Evolutionary conservation across 1,140 invertebrate species (phyloP).

Genomic region (Caenorhabditis latens): DNA sequence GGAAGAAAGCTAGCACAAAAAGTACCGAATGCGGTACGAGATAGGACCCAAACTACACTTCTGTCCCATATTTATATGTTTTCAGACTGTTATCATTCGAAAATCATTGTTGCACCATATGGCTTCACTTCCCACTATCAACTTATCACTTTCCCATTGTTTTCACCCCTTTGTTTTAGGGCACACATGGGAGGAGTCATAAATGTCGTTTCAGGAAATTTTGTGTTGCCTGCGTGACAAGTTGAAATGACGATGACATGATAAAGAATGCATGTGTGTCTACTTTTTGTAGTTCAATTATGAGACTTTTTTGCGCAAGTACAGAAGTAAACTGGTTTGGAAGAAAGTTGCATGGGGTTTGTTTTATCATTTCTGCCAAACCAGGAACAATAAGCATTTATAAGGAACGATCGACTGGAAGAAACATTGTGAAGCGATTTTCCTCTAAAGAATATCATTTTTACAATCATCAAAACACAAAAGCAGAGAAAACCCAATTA

Average conservation of each 20-base stretch:
- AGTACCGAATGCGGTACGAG: neutral
- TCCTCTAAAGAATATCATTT: too few species aligned
- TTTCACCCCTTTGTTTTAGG: slow-evolving; percentile 8
- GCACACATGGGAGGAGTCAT: neutral
- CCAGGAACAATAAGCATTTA: too few species aligned
- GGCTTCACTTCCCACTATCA: slow-evolving; percentile 42
- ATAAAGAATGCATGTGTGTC: neutral
- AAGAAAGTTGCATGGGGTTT: too few species aligned
- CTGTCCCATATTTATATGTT: slow-evolving; percentile 2
- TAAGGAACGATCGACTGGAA: too few species aligned
- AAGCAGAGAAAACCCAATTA: too few species aligned
- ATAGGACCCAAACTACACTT: neutral
- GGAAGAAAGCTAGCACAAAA: neutral
- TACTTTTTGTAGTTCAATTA: neutral
- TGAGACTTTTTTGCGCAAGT: neutral
- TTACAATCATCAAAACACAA: too few species aligned
- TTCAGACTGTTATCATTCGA: neutral
- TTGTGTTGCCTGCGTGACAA: neutral
- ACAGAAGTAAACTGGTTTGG: neutral
- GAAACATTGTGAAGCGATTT: too few species aligned
- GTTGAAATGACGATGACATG: neutral
- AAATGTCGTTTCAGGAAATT: slow-evolving; percentile 17
- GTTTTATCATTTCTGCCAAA: too few species aligned
- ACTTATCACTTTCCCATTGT: slow-evolving; percentile 28
- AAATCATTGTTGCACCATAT: slow-evolving; percentile 54